Percentiles rank a stretch among this genome's conserved stretches.
Evolutionary conservation across 2,888 invertebrate genomes (phyloP).

Genomic region (Orthosia cruda): DNA sequence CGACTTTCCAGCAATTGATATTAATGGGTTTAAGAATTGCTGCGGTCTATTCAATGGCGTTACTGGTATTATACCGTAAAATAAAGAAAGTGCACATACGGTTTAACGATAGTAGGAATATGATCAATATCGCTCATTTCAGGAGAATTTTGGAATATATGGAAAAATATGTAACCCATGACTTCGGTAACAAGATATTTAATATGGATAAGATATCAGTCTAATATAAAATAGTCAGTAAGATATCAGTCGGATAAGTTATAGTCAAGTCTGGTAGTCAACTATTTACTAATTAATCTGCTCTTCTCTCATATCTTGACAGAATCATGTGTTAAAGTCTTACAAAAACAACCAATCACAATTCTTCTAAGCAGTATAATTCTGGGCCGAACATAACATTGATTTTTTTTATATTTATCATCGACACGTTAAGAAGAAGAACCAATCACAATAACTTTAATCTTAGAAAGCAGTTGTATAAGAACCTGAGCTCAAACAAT

Average conservation of each 20-base stretch:
- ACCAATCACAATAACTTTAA: not conserved
- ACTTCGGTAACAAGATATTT: not conserved
- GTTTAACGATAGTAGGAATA: not conserved
- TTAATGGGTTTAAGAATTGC: slow-evolving; percentile 66
- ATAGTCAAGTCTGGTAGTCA: not conserved
- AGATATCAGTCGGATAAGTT: too few relatives aligned
- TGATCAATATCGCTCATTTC: not conserved
- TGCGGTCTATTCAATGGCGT: slow-evolving; percentile 36
- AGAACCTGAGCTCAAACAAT: not conserved
- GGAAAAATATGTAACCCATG: not conserved
- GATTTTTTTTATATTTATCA: too few relatives aligned
- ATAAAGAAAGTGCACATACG: slow-evolving; percentile 30
- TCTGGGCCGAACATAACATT: too few relatives aligned
- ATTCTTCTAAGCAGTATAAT: too few relatives aligned
- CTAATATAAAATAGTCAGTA: too few relatives aligned
- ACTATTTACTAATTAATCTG: not conserved
- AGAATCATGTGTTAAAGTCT: not conserved
- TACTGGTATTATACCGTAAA: slow-evolving; percentile 18
- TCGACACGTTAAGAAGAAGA: not conserved
- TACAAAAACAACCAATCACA: not conserved
- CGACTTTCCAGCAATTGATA: slow-evolving; percentile 77
- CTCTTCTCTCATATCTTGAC: not conserved
- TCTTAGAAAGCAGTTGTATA: not conserved
- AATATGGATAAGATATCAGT: not conserved
- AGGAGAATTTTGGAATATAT: not conserved